Evolutionary conservation across 2,113 vertebrate species (phyloP), one percentile per base, ranked within the genome.

Genomic region (Epinephelus lanceolatus): DNA sequence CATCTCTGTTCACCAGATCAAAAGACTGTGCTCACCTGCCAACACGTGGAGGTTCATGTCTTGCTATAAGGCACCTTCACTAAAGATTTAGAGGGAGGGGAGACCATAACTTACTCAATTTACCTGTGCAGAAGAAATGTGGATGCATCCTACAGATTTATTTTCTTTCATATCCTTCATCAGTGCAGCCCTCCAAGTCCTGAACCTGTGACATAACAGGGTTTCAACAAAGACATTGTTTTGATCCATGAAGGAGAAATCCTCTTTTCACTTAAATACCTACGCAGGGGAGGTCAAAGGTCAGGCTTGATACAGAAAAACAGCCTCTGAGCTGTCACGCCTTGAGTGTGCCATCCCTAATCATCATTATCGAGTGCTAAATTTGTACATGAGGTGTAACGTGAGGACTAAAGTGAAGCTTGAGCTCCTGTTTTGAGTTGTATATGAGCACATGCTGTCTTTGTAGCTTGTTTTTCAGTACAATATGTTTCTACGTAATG

Each of bases 241-340:
- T 63, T 76, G 59, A 71, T 56, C 52, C 60, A 30, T 71, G 60
- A 59, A 37, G 68, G 6, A 84, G 14, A 78, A 73, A 74, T 78
- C 45, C 40, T 68, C 21, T 63, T 61, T 68, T 69, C 14, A 25
- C 5, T 21, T 47, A 2, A 25, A 60, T 19, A 61, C 15, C 40
- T 18, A 52, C 23, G 10, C 40, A 73, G 17, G 4, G 18, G 60
- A 81, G 72, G 56, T 72, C 71, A 80, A 47, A 80, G 81, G 45
- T 84, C 80, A 71, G 40, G 10, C 23, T 82, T 9, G 18, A 30
- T 17, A 37, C 17, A 18, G 7, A 66, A 60, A 30, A 62, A 19
- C 61, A 69, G 47, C 47, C 21, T 40, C 40, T 62, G 23, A 62
- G 65, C 49, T 63, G 65, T 71, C 47, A 42, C 17, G n/a, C 45